Base-by-base conservation (phyloP, 2,113 vertebrate species). In the Paedocypris sp. region DNA sequence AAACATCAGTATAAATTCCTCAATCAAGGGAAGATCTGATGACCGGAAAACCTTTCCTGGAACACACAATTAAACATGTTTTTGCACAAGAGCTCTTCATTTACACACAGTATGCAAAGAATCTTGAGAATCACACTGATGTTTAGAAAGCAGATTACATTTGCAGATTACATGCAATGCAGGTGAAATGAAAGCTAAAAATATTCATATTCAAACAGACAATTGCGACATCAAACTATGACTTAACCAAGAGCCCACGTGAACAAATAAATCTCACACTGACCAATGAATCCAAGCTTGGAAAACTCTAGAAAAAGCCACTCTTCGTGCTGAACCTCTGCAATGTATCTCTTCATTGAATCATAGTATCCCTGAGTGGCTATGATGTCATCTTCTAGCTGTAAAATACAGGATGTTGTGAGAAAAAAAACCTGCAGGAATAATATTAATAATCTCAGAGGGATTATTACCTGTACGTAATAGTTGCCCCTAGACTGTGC, bases 271-370 rank as follows among this genome's bases (percentile, higher is more conserved):
- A n/a, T n/a, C n/a, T n/a, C 1, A 62, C 10, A 43, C 70, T 83
- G 82, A 95, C 93, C 92, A 75, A 96, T 96, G 68, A 94, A 96
- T 62, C 93, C 92, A 56, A 97, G 88, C 64, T 90, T 88, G 65
- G 92, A 97, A 79, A 97, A 96, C 75, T 97, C 93, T 57, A 96
- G 80, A 80, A 87, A 92, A 77, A 97, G 87, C 93, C 93, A 96
- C 20, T 85, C 81, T 46, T 90, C 82, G 15, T 83, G 87, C 33
- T 80, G 79, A 0, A 88, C 78, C 58, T 86, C 80, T 60, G 74
- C 80, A 7, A 85, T 78, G 71, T 86, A 90, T 33, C 79, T 84
- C 78, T 91, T 94, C 81, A 97, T 93, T 60, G 82, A 81, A 35
- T 80, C 82, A 66, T 87, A 89, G 77, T 94, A 97, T 77, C 88